These are phyloP conservation scores for Ctenoplectra terminalis DNA, from an alignment of 1,140 invertebrate genomes.

Conservation along the genomic window DNA sequence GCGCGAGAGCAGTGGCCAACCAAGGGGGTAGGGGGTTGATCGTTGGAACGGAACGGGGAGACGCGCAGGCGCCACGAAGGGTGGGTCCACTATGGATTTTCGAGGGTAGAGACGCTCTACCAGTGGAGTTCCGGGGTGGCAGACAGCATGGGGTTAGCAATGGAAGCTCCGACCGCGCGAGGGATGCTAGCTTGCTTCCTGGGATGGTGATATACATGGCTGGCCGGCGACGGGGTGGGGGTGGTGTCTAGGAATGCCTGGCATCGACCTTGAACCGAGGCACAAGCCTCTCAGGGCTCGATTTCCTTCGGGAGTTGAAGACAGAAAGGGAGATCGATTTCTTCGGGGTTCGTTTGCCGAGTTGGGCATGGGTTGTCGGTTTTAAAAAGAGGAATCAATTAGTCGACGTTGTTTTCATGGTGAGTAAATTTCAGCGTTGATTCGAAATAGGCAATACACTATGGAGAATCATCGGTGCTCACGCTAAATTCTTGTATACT, in stretches of 20 bases:
- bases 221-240: slow-evolving; percentile 22
- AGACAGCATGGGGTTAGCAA: slow-evolving; percentile 66
- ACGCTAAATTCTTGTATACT: too few relatives aligned
- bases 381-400: too few relatives aligned
- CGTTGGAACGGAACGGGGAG: slow-evolving; percentile 48
- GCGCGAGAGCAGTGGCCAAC: slow-evolving; percentile 10
- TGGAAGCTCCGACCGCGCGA: slow-evolving; percentile 58
- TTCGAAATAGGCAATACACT: too few relatives aligned
- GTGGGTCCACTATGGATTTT: slow-evolving; percentile 72
- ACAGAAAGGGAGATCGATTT: neutral
- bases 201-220: slow-evolving; percentile 58
- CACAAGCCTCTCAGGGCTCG: neutral
- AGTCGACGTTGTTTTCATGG: too few relatives aligned
- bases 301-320: neutral
- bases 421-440: too few relatives aligned
- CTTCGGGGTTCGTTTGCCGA: neutral
- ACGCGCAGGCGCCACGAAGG: slow-evolving; percentile 67
- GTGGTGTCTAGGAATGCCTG: slow-evolving; percentile 57
- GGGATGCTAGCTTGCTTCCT: slow-evolving; percentile 61
- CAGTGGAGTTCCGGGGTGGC: slow-evolving; percentile 66
- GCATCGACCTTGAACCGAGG: slow-evolving; percentile 65
- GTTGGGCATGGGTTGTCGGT: neutral
- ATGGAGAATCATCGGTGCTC: too few relatives aligned
- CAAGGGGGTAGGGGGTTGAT: slow-evolving; percentile 42
- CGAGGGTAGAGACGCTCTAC: slow-evolving; percentile 64